phyloP scores from a whole-genome alignment of 2,888 invertebrate species.

The Alsophila aescularia region DNA sequence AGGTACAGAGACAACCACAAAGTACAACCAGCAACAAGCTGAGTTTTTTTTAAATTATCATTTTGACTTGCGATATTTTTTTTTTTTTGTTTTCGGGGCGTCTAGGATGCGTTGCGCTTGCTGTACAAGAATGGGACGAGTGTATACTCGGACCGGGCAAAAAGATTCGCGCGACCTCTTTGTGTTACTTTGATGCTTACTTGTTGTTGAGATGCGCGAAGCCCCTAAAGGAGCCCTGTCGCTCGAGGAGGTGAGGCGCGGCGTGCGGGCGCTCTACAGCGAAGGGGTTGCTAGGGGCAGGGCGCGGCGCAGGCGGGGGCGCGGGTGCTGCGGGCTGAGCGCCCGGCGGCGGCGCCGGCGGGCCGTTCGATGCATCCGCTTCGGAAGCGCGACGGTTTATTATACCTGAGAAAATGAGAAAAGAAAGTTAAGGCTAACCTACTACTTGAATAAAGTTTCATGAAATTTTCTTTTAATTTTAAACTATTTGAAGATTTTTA shows the following conservation, averaged over 20 bases:
- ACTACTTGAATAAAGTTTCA: too few relatives aligned
- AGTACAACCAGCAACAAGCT: too few relatives aligned
- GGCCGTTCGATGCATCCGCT: slow-evolving; percentile 54
- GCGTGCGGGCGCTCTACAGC: slow-evolving; percentile 98
- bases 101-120: too few relatives aligned
- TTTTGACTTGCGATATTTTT: too few relatives aligned
- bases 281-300: slow-evolving; percentile 90
- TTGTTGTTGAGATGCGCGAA: slow-evolving; percentile 90
- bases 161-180: neutral
- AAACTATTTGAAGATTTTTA: too few relatives aligned
- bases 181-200: slow-evolving; percentile 41
- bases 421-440: too few relatives aligned
- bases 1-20: too few relatives aligned
- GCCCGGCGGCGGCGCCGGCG: slow-evolving; percentile 34
- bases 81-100: too few relatives aligned
- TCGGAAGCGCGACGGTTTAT: slow-evolving; percentile 71
- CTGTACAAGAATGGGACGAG: too few relatives aligned
- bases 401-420: slow-evolving; percentile 53
- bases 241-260: slow-evolving; percentile 95
- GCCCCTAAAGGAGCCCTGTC: slow-evolving; percentile 97
- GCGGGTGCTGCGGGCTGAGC: slow-evolving; percentile 26
- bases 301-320: slow-evolving; percentile 49
- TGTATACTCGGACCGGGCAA: too few relatives aligned
- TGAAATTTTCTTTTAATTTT: too few relatives aligned
- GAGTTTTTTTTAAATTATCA: too few relatives aligned